Evolutionary conservation across 2,888 invertebrate genomes (phyloP), one percentile per base, ranked within the genome.

Genomic region (Sphaerophoria rueppellii): DNA sequence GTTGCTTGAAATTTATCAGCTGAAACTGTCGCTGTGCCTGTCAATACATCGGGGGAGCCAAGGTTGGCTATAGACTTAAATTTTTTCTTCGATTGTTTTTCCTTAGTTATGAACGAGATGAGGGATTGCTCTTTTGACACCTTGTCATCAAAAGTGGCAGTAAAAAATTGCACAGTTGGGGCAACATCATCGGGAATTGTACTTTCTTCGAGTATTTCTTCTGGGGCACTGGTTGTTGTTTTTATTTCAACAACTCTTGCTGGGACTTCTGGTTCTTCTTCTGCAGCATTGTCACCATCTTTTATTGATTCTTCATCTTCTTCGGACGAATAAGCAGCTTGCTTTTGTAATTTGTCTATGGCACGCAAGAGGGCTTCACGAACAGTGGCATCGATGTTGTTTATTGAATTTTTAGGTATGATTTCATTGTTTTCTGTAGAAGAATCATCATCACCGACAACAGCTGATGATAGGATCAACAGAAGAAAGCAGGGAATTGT

Each of bases 291-390:
- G 6, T 89, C 89, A 0, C 89, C 89, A 9, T 77, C 78, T 4
- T 87, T 87, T 0, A 76, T 76, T 4, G 82, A 69, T 0, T 81
- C 87, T 0, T 75, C 76, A 0, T 81, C 87, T 0, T 75, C 76
- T 0, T 87, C 87, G 24, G 93, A 93, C 16, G 91, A 89, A 5
- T 87, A 87, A 0, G 87, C 88, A 63, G 92, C 93, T 86, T 94
- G 94, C 86, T 94, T 94, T 91, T 96, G 96, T 63, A 96, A 92
- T 88, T 96, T 96, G 67, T 94, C 95, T 4, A 97, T 93, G 11
- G 96, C 96, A 91, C 95, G 95, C 5, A 96, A 92, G 54, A 96
- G 92, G 0, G 96, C 96, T 90, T 95, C 94, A 14, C 96, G 93
- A 43, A 97, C 93, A 86, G 95, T 95, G 57, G 95, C 95, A 90